Evolutionary conservation across 2,888 invertebrate genomes (phyloP).

Genomic region (Serrognathus titanus): DNA sequence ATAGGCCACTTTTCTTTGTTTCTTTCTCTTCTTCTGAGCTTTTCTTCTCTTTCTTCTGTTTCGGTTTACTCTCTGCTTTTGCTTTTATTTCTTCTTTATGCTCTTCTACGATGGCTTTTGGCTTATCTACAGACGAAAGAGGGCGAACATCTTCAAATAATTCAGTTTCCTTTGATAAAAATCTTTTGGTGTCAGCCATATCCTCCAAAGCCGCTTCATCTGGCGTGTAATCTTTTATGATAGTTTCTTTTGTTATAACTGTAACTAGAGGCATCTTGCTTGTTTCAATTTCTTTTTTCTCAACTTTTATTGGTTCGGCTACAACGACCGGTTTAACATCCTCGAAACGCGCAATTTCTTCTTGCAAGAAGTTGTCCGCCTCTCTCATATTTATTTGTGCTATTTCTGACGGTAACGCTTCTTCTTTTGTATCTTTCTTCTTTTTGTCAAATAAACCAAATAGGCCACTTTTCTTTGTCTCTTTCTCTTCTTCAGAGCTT

Average conservation of each 20-base stretch:
- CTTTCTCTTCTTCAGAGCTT: conserved; percentile 10
- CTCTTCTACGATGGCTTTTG: not conserved
- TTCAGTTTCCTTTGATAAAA: conserved; percentile 35
- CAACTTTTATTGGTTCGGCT: not conserved
- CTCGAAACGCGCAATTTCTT: conserved; percentile 23
- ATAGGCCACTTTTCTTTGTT: too few species aligned
- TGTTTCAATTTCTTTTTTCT: not conserved
- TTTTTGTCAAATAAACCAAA: conserved; percentile 27
- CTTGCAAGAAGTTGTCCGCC: conserved; percentile 21
- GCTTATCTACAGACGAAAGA: not conserved
- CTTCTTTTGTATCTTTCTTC: conserved; percentile 12
- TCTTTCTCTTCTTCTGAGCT: not conserved
- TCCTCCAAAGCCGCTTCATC: conserved; percentile 28
- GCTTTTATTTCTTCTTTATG: conserved; percentile 1
- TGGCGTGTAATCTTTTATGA: not conserved
- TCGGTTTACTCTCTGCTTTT: not conserved
- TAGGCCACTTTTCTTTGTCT: conserved; percentile 24
- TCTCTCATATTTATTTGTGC: not conserved
- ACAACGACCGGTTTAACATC: conserved; percentile 19
- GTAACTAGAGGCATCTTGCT: too few species aligned
- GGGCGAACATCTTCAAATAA: conserved; percentile 34
- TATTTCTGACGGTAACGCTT: not conserved
- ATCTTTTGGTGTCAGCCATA: conserved; percentile 34
- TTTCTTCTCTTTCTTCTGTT: not conserved
- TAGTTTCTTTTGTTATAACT: not conserved